Conservation (phyloP, 2,888 invertebrate species). For the Dynastes maya region DNA sequence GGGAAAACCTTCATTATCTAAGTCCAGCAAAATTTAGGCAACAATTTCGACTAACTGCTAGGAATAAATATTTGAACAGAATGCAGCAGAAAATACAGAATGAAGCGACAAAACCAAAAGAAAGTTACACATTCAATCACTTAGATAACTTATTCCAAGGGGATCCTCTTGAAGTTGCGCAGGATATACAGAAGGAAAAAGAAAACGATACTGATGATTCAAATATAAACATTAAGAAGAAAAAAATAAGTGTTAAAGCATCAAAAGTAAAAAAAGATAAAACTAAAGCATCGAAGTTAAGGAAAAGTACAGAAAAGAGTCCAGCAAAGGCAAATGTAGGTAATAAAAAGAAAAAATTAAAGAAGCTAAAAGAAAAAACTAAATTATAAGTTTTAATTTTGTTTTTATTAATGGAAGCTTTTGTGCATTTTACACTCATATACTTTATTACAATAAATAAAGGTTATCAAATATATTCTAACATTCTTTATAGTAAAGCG, state of each 20-base stretch:
- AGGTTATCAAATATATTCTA: not conserved
- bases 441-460: constrained; percentile 16
- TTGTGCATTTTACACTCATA: constrained; percentile 11
- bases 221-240: not conserved
- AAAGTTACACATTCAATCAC: constrained; percentile 82
- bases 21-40: constrained; percentile 91
- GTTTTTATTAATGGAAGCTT: constrained; percentile 22
- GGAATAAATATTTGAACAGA: constrained; percentile 81
- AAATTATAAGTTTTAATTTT: constrained; percentile 3
- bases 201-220: not conserved
- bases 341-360: constrained; percentile 32
- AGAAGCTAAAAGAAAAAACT: constrained; percentile 1
- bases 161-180: constrained; percentile 24
- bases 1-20: constrained; percentile 94
- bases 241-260: constrained; percentile 6
- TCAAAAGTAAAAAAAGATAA: constrained; percentile 18
- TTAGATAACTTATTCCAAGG: constrained; percentile 80
- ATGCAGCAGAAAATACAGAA: constrained; percentile 86
- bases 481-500: not conserved
- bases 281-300: not conserved
- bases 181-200: constrained; percentile 15
- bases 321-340: not conserved
- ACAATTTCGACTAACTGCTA: constrained; percentile 67
- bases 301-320: constrained; percentile 9
- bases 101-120: constrained; percentile 81